These are phyloP conservation scores for Thamnaconus septentrionalis DNA, from an alignment of 2,113 vertebrate species.

Conservation along the genomic window DNA sequence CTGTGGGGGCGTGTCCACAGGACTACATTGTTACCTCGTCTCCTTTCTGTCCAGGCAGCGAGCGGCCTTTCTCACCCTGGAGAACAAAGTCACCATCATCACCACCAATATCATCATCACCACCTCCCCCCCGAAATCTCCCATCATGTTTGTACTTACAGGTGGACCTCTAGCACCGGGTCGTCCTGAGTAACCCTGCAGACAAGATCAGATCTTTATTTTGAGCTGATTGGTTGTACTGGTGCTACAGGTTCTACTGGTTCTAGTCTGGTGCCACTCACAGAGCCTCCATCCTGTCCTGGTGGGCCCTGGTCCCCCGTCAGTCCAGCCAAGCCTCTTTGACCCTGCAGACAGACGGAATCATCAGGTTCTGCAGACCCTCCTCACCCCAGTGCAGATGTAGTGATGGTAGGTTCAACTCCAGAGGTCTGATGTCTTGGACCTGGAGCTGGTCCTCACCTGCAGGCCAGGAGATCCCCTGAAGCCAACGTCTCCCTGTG, in stretches of 20 bases:
- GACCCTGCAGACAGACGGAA: conserved; percentile 54
- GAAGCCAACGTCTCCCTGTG: conserved; percentile 63
- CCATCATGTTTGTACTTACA: conserved; percentile 50
- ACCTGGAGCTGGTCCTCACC: conserved; percentile 40
- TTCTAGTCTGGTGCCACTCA: conserved; percentile 37
- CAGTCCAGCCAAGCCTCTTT: conserved; percentile 41
- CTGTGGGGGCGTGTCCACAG: not conserved
- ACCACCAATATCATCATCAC: not conserved
- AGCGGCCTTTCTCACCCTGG: conserved; percentile 71
- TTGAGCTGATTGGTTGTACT: not conserved
- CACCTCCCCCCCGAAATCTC: not conserved
- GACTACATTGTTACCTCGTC: conserved; percentile 56
- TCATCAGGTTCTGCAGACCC: not conserved
- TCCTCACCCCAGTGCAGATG: too few species aligned
- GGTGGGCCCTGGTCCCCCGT: conserved; percentile 35
- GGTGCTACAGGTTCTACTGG: not conserved
- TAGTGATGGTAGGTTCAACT: too few species aligned
- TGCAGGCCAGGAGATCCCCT: conserved; percentile 53
- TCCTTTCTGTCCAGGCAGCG: conserved; percentile 68
- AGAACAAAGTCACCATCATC: conserved; percentile 19
- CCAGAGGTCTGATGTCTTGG: not conserved
- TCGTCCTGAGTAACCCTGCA: conserved; percentile 63
- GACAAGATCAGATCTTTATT: not conserved
- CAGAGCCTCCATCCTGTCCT: conserved; percentile 53
- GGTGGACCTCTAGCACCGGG: conserved; percentile 63